Base-by-base conservation (phyloP, 2,797 vertebrate genomes). In the Perodicticus potto region DNA sequence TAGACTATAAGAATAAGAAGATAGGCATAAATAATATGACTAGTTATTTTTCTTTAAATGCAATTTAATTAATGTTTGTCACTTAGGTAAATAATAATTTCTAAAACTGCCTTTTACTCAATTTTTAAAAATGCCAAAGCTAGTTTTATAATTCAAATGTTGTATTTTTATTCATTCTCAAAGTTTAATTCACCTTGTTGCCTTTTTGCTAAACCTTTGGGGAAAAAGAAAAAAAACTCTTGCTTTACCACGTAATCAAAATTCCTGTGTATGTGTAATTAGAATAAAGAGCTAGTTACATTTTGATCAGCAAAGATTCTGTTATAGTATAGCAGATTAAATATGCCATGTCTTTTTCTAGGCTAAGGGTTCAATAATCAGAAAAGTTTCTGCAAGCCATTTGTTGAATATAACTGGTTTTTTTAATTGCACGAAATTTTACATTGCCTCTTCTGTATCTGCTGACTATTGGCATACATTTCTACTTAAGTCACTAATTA, bases 81-180 rank as follows among this genome's bases (percentile, higher is more conserved):
- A 91, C 85, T 86, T 88, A 88, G 37, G 34, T 61, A 67, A 65
- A n/a, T 88, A 49, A 73, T 70, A 57, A 78, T 89, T 87, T 89
- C 63, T 78, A 70, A 80, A 87, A 70, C 57, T 74, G 9, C 14
- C 59, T 74, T n/a, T 80, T 53, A 55, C 22, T 29, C 57, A 34
- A n/a, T 37, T 78, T 88, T 59, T 61, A 25, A 90, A 84, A 91
- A 74, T 40, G 10, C 19, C 6, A 45, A 59, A 74, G 13, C 59
- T 78, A 45, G 32, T 80, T 85, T 92, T 90, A 70, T 34, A 86
- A 89, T 49, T 59, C 90, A 34, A 59, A 5, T 57, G 29, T 65
- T 61, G 23, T 11, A 22, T 84, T 89, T 89, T 84, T 77, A 61
- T 92, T n/a, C 7, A 69, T 73, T 86, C 49, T 91, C 81, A 55